These are phyloP conservation scores for Pegoplata infirma DNA, from an alignment of 2,888 invertebrate genomes.

Conservation along the genomic window DNA sequence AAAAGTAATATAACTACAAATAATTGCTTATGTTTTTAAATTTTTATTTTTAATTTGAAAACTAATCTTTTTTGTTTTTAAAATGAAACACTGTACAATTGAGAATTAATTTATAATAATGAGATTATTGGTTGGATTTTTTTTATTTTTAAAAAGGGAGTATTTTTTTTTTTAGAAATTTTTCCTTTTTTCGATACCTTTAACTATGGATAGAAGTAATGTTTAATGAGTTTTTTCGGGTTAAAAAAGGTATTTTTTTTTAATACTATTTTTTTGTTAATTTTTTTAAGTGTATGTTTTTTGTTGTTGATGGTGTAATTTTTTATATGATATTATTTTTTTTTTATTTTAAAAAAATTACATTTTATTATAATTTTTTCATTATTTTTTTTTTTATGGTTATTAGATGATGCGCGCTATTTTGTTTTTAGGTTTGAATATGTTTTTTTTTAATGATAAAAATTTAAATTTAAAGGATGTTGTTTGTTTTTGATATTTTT, in stretches of 20 bases:
- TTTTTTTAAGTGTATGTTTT: conserved; percentile 33
- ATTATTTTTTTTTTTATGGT: conserved; percentile 60
- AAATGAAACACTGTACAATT: conserved; percentile 56
- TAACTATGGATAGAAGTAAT: conserved; percentile 40
- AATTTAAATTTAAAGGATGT: conserved; percentile 55
- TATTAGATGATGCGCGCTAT: conserved; percentile 71
- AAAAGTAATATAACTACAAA: conserved; percentile 61
- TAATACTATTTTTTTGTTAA: conserved; percentile 50
- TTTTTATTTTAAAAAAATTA: conserved; percentile 42
- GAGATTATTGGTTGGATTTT: conserved; percentile 58
- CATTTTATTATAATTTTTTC: conserved; percentile 32
- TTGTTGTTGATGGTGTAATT: conserved; percentile 41
- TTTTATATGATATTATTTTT: conserved; percentile 48
- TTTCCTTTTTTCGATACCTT: conserved; percentile 10
- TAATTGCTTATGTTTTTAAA: conserved; percentile 57
- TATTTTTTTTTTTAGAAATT: conserved; percentile 23
- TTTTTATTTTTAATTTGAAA: conserved; percentile 46
- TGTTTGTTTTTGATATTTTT: conserved; percentile 25
- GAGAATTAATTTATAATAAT: conserved; percentile 36
- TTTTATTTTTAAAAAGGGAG: conserved; percentile 38
- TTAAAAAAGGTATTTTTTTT: conserved; percentile 45
- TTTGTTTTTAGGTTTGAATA: conserved; percentile 58
- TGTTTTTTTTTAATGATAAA: conserved; percentile 54
- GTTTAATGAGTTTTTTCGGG: conserved; percentile 19
- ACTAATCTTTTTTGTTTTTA: conserved; percentile 46